These are phyloP conservation scores for Malurus splendens DNA, from an alignment of 2,797 vertebrate genomes.

Conservation along the genomic window DNA sequence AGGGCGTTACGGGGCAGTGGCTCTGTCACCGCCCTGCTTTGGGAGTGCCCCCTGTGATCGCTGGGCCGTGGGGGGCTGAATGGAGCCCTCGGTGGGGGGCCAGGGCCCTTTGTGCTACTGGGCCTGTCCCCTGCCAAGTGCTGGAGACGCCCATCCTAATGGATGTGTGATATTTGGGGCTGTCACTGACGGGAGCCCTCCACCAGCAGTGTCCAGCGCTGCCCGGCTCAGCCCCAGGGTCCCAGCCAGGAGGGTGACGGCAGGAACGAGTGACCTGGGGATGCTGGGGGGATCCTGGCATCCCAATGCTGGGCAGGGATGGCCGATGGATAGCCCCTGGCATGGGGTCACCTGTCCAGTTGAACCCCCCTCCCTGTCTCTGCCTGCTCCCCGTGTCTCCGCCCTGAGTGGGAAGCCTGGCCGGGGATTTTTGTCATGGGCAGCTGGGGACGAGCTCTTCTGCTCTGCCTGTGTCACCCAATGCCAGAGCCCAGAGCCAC, in stretches of 20 bases:
- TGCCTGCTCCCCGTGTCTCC: neutral
- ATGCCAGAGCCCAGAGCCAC: neutral
- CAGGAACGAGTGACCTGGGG: fast-evolving
- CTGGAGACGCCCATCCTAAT: neutral
- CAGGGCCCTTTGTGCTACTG: neutral
- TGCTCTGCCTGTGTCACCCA: neutral
- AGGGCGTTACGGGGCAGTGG: slow-evolving; percentile 32
- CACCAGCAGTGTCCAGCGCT: fast-evolving
- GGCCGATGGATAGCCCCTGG: neutral
- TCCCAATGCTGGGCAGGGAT: neutral
- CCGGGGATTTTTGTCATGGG: fast-evolving
- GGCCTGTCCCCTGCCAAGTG: neutral
- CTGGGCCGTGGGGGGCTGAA: slow-evolving; percentile 17
- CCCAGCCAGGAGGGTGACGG: fast-evolving
- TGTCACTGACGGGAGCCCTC: neutral
- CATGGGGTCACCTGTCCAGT: neutral
- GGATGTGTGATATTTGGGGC: neutral
- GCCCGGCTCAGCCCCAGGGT: neutral
- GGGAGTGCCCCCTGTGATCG: slow-evolving; percentile 50
- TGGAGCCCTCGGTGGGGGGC: neutral
- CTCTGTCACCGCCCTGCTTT: neutral
- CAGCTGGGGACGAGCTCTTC: neutral
- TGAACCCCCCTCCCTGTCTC: neutral
- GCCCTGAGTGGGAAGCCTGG: neutral
- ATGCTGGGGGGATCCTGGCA: fast-evolving